Evolutionary conservation across 1,140 invertebrate species (phyloP), one percentile per base, ranked within the genome.

Genomic region (Bicyclus anynana): DNA sequence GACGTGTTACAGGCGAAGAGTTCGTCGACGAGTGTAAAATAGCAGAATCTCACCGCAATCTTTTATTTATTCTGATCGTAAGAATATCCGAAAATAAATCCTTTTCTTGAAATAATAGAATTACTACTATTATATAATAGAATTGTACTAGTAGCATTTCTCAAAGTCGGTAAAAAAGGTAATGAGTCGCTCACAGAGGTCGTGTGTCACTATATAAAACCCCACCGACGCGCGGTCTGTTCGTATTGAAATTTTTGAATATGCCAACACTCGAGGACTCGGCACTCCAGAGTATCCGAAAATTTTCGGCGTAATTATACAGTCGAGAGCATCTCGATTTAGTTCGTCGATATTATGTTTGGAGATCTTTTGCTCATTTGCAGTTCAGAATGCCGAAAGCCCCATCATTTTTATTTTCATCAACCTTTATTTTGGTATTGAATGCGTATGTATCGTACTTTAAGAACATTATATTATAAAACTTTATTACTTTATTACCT

Each of bases 181-280:
- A n/a, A n/a, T n/a, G n/a, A n/a, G n/a, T n/a, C n/a, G n/a, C n/a
- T n/a, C 38, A 20, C 27, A 5, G 7, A 13, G 35, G 5, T 67
- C 40, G 67, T 78, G 47, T 82, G 70, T 78, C 56, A 16, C 57
- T 16, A 18, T 38, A 42, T 37, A 63, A 68, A 74, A 59, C 69
- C 73, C 69, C 64, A 64, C 63, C 65, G 47, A 13, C 66, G 56
- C 62, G 56, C 62, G 68, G 65, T 68, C 62, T 67, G 74, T 74
- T 68, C 53, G 80, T 82, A 83, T 83, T 82, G 82, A 80, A 83
- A 82, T 83, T 82, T 83, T 85, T 79, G 82, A 85, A 81, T 81
- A 83, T 77, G 82, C 72, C 78, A 78, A 83, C 80, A 80, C 80
- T 83, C 74, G 77, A 85, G 69, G 48, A 76, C 71, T 61, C 66